A percentile compares a stretch with the other conserved stretches of the same genome.
Evolutionary conservation across 2,888 invertebrate species (phyloP).

Genomic region (Aricia artaxerxes): DNA sequence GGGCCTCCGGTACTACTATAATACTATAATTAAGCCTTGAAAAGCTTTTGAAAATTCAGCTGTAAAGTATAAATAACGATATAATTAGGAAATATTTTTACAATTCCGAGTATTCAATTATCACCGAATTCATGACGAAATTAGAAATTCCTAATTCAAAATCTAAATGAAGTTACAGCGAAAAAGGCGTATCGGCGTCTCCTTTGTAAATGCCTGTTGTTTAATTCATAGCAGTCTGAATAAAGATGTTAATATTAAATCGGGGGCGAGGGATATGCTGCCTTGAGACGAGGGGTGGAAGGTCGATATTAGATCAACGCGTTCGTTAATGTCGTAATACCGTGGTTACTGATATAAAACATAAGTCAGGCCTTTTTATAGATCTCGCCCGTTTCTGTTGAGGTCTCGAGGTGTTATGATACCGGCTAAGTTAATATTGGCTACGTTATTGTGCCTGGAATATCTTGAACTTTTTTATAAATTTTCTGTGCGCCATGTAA

Average conservation of each 20-base stretch:
- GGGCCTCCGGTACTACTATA: too few relatives aligned
- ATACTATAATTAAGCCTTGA: too few relatives aligned
- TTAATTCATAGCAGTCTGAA: constrained; percentile 77
- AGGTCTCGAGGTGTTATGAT: neutral
- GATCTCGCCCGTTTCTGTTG: constrained; percentile 20
- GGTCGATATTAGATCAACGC: constrained; percentile 63
- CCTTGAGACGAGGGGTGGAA: constrained; percentile 62
- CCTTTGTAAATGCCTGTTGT: constrained; percentile 59
- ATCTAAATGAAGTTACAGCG: constrained; percentile 64
- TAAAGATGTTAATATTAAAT: constrained; percentile 79
- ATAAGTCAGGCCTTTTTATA: constrained; percentile 7
- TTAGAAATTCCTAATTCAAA: constrained; percentile 38
- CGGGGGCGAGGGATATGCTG: constrained; percentile 59
- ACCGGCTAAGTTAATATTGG: constrained; percentile 2
- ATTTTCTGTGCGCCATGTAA: neutral
- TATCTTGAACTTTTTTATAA: neutral
- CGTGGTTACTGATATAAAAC: constrained; percentile 23
- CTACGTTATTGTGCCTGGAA: neutral
- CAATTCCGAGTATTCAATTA: neutral
- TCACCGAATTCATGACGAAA: constrained; percentile 22
- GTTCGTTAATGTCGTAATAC: constrained; percentile 63
- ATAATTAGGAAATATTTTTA: neutral
- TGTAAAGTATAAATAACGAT: neutral
- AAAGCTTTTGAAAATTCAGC: neutral
- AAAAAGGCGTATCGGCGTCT: constrained; percentile 54